A percentile compares a stretch with the other conserved stretches of the same genome.
These are phyloP conservation scores for Ditylenchus dipsaci DNA, from an alignment of 1,140 invertebrate species.

Conservation along the genomic window DNA sequence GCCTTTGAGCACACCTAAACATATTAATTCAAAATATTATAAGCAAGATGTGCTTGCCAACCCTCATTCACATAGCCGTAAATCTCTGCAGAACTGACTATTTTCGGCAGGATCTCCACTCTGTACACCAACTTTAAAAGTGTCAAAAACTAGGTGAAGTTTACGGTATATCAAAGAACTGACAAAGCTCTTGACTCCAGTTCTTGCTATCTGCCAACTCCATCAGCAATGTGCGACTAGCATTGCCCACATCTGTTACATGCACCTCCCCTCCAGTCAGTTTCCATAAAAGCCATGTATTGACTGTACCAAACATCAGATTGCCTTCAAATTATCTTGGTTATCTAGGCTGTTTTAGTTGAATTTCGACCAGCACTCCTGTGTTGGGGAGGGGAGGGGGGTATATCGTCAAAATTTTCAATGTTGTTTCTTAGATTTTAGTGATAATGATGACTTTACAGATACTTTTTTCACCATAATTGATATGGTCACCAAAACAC, in stretches of 20 bases:
- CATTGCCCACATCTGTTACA: slow-evolving; percentile 92
- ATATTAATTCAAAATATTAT: not conserved
- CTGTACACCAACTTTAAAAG: not conserved
- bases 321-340: slow-evolving; percentile 12
- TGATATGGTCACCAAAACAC: too few relatives aligned
- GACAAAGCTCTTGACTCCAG: slow-evolving; percentile 80
- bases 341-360: too few relatives aligned
- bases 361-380: too few relatives aligned
- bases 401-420: too few relatives aligned
- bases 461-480: too few relatives aligned
- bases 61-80: not conserved
- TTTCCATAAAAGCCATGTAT: slow-evolving; percentile 87
- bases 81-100: not conserved
- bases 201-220: slow-evolving; percentile 77
- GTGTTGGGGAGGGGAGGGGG: too few relatives aligned
- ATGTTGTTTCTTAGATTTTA: too few relatives aligned
- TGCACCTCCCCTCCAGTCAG: slow-evolving; percentile 66
- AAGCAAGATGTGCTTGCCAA: not conserved
- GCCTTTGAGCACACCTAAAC: slow-evolving; percentile 65
- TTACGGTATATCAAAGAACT: slow-evolving; percentile 81
- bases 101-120: not conserved
- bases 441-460: too few relatives aligned
- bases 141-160: not conserved
- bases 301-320: slow-evolving; percentile 80
- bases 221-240: slow-evolving; percentile 90